Conservation (phyloP, 2,888 invertebrate species). For the Auanema freiburgensis region DNA sequence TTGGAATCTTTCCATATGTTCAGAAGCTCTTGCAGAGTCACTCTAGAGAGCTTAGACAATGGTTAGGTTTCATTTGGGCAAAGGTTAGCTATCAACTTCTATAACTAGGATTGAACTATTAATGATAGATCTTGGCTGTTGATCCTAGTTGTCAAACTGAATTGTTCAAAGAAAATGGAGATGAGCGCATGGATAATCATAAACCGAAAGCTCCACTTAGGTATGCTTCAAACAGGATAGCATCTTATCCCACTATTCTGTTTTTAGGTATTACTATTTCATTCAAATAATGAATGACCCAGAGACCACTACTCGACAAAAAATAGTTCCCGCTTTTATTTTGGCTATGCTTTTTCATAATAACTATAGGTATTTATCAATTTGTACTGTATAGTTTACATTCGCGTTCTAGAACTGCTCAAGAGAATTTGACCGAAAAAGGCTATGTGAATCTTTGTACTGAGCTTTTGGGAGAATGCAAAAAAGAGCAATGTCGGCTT, state of each 20-base stretch:
- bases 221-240: too few relatives aligned
- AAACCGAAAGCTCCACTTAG: slow-evolving; percentile 1
- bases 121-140: slow-evolving; percentile 77
- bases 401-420: slow-evolving; percentile 57
- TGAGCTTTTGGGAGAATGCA: slow-evolving; percentile 79
- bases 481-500: slow-evolving; percentile 65
- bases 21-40: slow-evolving; percentile 81
- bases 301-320: slow-evolving; percentile 79
- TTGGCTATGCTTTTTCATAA: slow-evolving; percentile 88
- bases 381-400: too few relatives aligned
- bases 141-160: slow-evolving; percentile 91
- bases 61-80: slow-evolving; percentile 97
- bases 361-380: slow-evolving; percentile 69
- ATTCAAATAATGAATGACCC: slow-evolving; percentile 86
- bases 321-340: slow-evolving; percentile 92
- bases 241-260: too few relatives aligned
- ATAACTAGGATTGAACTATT: background rate
- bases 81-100: slow-evolving; percentile 68
- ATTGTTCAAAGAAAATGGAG: slow-evolving; percentile 69
- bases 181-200: slow-evolving; percentile 16
- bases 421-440: slow-evolving; percentile 82
- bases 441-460: slow-evolving; percentile 83
- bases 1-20: slow-evolving; percentile 96
- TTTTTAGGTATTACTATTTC: slow-evolving; percentile 71
- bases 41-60: slow-evolving; percentile 79